Evolutionary conservation across 2,113 vertebrate genomes (phyloP), one percentile per base, ranked within the genome.

Genomic region (Lepus timidus): DNA sequence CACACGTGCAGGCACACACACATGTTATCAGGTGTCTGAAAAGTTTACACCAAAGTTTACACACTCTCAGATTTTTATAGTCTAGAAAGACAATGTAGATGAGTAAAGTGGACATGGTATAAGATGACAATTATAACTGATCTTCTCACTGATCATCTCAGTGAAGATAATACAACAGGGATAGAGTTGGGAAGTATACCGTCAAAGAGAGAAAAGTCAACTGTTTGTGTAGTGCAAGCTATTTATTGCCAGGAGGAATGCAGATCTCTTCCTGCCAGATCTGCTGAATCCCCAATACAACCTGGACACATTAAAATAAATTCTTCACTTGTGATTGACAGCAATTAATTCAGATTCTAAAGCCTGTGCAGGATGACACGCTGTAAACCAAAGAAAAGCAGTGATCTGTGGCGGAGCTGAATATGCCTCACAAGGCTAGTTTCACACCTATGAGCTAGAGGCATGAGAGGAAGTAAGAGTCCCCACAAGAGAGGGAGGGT

Each of bases 241-340:
- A 29, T n/a, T 23, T 64, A 36, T 19, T 84, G 25, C 67, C 64
- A 74, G 23, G 13, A 22, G 44, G 39, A 73, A 49, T 75, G 78
- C 85, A 85, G 27, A 71, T 31, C 29, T 27, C 12, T 76, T 39
- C 36, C 73, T 90, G 29, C 31, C 36, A 51, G 44, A 80, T 14
- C 36, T 78, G 36, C 62, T 94, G 44, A 70, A 75, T 81, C 90
- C 85, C 94, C 85, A 78, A 31, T 67, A 74, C 58, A 95, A 90
- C 29, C n/a, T 49, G 73, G 78, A 81, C 29, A 61, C 31, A 67
- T 10, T 55, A 49, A 85, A 85, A 89, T 44, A 33, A 91, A 91
- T 64, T 78, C 67, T 31, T 85, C 68, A 73, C 39, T 76, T 84
- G 9, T 44, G 81, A 93, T 75, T n/a, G 20, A 29, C 3, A 67